Conservation (phyloP, 2,797 vertebrate genomes). For the Sardinella longiceps region DNA sequence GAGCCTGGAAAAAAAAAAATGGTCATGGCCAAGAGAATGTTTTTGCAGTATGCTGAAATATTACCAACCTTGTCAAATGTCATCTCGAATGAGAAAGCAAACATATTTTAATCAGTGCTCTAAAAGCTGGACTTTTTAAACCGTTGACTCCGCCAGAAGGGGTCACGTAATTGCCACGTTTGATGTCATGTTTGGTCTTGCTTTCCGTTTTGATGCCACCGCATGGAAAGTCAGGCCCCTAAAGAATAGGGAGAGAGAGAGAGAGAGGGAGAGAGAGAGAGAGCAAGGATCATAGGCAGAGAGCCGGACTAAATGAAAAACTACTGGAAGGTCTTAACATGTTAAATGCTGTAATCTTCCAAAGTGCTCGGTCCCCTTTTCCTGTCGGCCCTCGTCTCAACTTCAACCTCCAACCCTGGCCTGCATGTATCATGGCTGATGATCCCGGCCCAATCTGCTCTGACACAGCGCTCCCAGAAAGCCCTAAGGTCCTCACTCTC, state of each 20-base stretch:
- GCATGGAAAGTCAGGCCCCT: slow-evolving; percentile 67
- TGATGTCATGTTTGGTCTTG: slow-evolving; percentile 78
- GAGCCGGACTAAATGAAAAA: slow-evolving; percentile 66
- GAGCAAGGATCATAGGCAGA: slow-evolving; percentile 17
- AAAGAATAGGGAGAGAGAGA: slow-evolving; percentile 47
- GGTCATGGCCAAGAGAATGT: slow-evolving; percentile 73
- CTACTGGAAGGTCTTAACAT: slow-evolving; percentile 77
- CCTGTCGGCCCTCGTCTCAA: slow-evolving; percentile 88
- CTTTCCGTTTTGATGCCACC: slow-evolving; percentile 67
- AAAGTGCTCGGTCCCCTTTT: slow-evolving; percentile 82
- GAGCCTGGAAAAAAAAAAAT: slow-evolving; percentile 60
- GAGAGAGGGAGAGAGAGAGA: slow-evolving; percentile 32
- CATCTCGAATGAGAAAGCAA: slow-evolving; percentile 74
- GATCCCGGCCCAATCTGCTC: slow-evolving; percentile 78
- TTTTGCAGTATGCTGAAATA: slow-evolving; percentile 79
- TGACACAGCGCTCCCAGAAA: slow-evolving; percentile 66
- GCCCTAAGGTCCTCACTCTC: slow-evolving; percentile 62
- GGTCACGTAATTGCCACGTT: slow-evolving; percentile 72
- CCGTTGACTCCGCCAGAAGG: slow-evolving; percentile 68
- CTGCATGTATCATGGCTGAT: slow-evolving; percentile 84
- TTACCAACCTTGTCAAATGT: slow-evolving; percentile 78
- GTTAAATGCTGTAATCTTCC: slow-evolving; percentile 86
- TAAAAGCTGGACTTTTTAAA: slow-evolving; percentile 66
- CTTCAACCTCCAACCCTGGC: slow-evolving; percentile 90
- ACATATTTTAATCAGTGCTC: slow-evolving; percentile 73